Evolutionary conservation across 2,888 invertebrate genomes (phyloP).

Genomic region (Asteroscopus sphinx): DNA sequence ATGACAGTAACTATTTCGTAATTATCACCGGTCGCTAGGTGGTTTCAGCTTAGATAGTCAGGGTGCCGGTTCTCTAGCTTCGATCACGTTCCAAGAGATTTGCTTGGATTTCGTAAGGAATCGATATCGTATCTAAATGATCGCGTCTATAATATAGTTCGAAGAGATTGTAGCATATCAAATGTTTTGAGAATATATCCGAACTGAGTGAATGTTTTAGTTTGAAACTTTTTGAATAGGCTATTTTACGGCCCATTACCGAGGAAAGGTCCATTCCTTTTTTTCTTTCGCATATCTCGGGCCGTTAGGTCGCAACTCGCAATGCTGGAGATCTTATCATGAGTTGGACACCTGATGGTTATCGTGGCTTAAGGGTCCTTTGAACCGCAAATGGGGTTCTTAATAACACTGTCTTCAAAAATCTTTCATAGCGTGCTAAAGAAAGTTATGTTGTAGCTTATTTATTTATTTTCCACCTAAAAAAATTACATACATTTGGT

Average conservation of each 20-base stretch:
- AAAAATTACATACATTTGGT: no score
- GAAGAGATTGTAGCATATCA: constrained; percentile 45
- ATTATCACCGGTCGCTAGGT: no score
- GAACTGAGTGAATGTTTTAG: constrained; percentile 39
- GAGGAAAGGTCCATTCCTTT: constrained; percentile 30
- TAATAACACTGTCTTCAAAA: background rate
- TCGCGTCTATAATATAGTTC: constrained; percentile 37
- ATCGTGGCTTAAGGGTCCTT: constrained; percentile 9
- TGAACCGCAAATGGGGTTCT: constrained; percentile 6
- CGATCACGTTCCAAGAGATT: constrained; percentile 55
- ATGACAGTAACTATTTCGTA: no score
- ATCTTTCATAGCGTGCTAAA: background rate
- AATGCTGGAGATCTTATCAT: constrained; percentile 35
- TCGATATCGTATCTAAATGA: constrained; percentile 48
- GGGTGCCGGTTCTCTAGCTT: constrained; percentile 30
- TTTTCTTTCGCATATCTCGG: constrained; percentile 32
- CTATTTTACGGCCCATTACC: constrained; percentile 50
- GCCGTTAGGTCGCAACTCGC: constrained; percentile 24
- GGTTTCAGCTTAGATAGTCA: no score
- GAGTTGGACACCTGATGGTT: constrained; percentile 38
- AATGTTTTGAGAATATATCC: constrained; percentile 35
- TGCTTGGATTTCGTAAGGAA: constrained; percentile 49
- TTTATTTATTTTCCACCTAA: no score
- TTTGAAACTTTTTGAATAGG: constrained; percentile 49
- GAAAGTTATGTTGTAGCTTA: background rate